These are phyloP conservation scores for Bufotes viridis DNA, from an alignment of 2,797 vertebrate species.

Conservation along the genomic window DNA sequence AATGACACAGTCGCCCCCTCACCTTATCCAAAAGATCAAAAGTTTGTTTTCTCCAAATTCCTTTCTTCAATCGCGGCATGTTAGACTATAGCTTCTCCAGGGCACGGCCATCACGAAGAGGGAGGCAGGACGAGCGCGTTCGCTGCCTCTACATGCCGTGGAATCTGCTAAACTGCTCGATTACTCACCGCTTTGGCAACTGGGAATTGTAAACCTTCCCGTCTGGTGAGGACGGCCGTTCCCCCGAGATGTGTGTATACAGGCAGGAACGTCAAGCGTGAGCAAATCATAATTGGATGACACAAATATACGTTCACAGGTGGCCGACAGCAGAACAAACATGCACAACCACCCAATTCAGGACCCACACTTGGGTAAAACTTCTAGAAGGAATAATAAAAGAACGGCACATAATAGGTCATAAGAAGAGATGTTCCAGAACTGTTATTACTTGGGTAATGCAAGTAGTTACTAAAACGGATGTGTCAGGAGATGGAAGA, in stretches of 20 bases:
- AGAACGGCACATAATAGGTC: too few species aligned
- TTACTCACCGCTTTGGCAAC: constrained; percentile 78
- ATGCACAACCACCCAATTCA: too few species aligned
- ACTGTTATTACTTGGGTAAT: too few species aligned
- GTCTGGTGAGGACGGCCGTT: constrained; percentile 4
- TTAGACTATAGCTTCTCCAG: constrained; percentile 60
- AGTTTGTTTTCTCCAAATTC: constrained; percentile 71
- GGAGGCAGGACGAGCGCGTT: constrained; percentile 61
- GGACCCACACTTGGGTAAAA: too few species aligned
- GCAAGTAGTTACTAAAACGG: too few species aligned
- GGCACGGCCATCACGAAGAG: constrained; percentile 60
- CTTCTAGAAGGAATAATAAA: too few species aligned
- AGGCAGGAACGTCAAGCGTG: background rate
- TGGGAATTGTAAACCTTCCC: constrained; percentile 27
- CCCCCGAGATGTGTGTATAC: background rate
- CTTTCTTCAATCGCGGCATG: constrained; percentile 74
- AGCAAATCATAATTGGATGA: background rate
- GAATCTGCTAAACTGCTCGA: constrained; percentile 74
- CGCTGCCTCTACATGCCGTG: constrained; percentile 85
- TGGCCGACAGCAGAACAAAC: too few species aligned
- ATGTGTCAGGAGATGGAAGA: too few species aligned
- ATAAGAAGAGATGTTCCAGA: too few species aligned
- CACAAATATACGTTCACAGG: background rate
- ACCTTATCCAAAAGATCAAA: constrained; percentile 64
- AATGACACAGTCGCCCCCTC: background rate